These are phyloP conservation scores for Hypsibius dujardini DNA, from an alignment of 1,140 invertebrate genomes.

Conservation along the genomic window DNA sequence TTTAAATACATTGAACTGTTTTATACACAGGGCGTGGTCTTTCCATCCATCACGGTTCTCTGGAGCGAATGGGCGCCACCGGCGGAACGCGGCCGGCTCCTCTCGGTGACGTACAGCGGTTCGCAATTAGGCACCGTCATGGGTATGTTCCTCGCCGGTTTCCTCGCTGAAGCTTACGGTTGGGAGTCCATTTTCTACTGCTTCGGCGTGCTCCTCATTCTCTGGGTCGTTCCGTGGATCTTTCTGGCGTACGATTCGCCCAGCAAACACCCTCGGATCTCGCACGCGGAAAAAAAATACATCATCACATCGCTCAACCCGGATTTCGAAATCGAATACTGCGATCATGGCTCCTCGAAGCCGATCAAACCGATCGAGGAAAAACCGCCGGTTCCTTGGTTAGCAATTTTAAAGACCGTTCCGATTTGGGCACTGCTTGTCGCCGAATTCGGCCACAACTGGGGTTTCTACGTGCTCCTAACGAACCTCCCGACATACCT, in stretches of 20 bases:
- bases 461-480: background rate
- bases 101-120: conserved; percentile 9
- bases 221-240: background rate
- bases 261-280: conserved; percentile 18
- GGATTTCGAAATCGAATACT: too few species aligned
- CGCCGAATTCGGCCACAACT: background rate
- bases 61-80: background rate
- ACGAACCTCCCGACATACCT: background rate
- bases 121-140: conserved; percentile 20
- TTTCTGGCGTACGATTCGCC: conserved; percentile 7
- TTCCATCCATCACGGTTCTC: background rate
- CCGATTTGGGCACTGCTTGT: background rate
- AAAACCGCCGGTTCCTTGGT: background rate
- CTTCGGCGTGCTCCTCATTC: background rate
- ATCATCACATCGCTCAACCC: background rate
- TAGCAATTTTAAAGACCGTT: background rate
- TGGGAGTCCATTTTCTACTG: conserved; percentile 1
- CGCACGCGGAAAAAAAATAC: background rate
- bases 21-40: background rate
- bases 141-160: conserved; percentile 22
- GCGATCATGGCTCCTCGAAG: background rate
- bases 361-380: background rate
- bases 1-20: background rate
- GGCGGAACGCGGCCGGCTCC: background rate
- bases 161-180: background rate